Evolutionary conservation across 2,113 vertebrate genomes (phyloP), one percentile per base, ranked within the genome.

Genomic region (Sula dactylatra): DNA sequence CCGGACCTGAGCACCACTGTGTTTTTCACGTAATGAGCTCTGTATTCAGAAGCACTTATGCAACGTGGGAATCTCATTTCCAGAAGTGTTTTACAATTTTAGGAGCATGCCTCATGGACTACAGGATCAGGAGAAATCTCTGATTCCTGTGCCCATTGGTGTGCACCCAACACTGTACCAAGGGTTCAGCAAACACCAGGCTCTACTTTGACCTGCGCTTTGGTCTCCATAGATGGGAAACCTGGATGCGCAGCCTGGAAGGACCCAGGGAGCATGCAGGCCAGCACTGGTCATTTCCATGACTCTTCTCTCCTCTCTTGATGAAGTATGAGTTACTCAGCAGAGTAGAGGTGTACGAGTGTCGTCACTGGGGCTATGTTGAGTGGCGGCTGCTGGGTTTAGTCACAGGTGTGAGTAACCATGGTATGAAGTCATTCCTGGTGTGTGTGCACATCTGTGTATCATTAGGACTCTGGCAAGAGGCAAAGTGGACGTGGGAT

Each of bases 191-290:
- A 45, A 16, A 26, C 17, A 6, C 4, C 10, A 14, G 9, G 29
- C 27, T 49, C 61, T 74, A 8, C 42, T 26, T 19, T 42, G 16
- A 7, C 11, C 12, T 50, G 6, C 1, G 2, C 40, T 9, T 4
- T 11, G 16, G 16, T 9, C 13, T 9, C 58, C 20, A 0, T 3
- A 4, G 52, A 32, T 47, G 34, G 26, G 9, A 81, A 78, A 69
- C 6, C 14, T 34, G 54, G 54, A 55, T 24, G 24, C 34, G 47
- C 32, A 62, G 15, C 40, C 47, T 79, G 56, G 42, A n/a, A 42
- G 24, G 21, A 66, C 4, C 10, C 2, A 11, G 29, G 27, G 18
- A 58, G 6, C 5, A 0, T 4, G 13, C 19, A 29, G 2, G 13
- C 2, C 22, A n/a, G 47, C n/a, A 22, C 12, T 50, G 49, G 44